phyloP scores from a whole-genome alignment of 2,113 vertebrate species.

The Dascyllus trimaculatus region DNA sequence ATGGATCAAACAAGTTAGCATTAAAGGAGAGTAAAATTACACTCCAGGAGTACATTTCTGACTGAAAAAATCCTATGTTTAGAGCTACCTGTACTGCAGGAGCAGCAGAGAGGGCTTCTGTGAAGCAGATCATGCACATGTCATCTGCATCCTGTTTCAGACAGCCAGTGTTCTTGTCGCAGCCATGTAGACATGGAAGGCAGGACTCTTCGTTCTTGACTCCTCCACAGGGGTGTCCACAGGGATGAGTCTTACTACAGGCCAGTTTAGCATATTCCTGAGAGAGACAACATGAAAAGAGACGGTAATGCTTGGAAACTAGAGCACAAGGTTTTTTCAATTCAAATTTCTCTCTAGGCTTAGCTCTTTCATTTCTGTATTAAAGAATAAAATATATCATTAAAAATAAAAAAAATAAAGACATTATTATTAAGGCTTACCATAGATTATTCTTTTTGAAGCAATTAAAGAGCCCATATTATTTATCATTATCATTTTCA shows the following conservation, averaged over 20 bases:
- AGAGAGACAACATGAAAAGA: background rate
- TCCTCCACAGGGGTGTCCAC: constrained; percentile 96
- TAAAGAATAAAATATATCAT: no score
- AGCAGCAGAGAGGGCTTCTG: constrained; percentile 97
- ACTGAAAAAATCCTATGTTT: background rate
- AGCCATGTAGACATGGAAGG: constrained; percentile 95
- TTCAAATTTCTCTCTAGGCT: background rate
- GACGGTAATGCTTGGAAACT: constrained; percentile 1
- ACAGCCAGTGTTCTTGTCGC: constrained; percentile 90
- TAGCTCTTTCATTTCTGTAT: no score
- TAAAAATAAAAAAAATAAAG: no score
- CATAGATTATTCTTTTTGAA: no score
- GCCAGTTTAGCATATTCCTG: constrained; percentile 97
- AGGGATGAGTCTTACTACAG: constrained; percentile 95
- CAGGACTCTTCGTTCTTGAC: constrained; percentile 96
- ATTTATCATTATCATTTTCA: no score
- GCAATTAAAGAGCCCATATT: no score
- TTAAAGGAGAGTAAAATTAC: background rate
- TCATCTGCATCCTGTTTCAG: constrained; percentile 98
- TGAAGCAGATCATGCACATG: constrained; percentile 99
- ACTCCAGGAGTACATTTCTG: background rate
- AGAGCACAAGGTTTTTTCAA: constrained; percentile 1
- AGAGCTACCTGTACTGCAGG: constrained; percentile 93
- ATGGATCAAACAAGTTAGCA: constrained; percentile 32
- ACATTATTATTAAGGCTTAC: no score